Percentiles rank a stretch among this genome's conserved stretches.
phyloP scores from a whole-genome alignment of 2,797 vertebrate species.

The Siniperca obscura region DNA sequence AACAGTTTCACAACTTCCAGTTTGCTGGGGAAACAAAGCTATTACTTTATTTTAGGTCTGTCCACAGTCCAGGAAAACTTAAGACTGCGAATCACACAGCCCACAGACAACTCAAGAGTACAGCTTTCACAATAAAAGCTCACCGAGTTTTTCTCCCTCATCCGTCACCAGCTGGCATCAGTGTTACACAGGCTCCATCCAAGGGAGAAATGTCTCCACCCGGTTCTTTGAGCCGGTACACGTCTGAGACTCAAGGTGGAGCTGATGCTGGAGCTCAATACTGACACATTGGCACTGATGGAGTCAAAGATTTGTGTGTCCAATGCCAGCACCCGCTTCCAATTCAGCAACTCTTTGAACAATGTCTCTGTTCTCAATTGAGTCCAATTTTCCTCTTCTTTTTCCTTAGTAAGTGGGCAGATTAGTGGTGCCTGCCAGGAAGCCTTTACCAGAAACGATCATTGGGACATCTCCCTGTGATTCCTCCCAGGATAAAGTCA shows the following conservation, averaged over 20 bases:
- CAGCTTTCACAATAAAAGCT: conserved; percentile 50
- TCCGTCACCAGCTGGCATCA: conserved; percentile 67
- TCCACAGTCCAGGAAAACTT: conserved; percentile 54
- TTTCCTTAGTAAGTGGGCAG: conserved; percentile 75
- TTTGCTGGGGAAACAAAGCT: conserved; percentile 54
- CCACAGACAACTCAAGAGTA: conserved; percentile 44
- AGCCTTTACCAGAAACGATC: conserved; percentile 77
- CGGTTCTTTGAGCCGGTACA: conserved; percentile 43
- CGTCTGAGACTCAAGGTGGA: conserved; percentile 33
- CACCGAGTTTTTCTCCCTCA: conserved; percentile 34
- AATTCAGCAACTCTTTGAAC: conserved; percentile 80
- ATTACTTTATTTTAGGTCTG: conserved; percentile 48
- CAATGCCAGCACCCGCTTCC: conserved; percentile 75
- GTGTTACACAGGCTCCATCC: conserved; percentile 41
- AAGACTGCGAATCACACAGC: conserved; percentile 37
- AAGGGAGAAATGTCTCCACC: conserved; percentile 56
- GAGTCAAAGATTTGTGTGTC: conserved; percentile 61
- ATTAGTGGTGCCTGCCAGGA: conserved; percentile 74
- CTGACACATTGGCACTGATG: conserved; percentile 68
- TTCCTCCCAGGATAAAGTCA: conserved; percentile 69
- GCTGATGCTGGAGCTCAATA: conserved; percentile 25
- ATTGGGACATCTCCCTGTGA: conserved; percentile 55
- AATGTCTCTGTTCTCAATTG: conserved; percentile 78
- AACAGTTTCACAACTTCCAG: conserved; percentile 44
- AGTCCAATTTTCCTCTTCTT: conserved; percentile 76